These are phyloP conservation scores for Chlorocebus sabaeus DNA, from an alignment of 2,113 vertebrate species.

Conservation along the genomic window DNA sequence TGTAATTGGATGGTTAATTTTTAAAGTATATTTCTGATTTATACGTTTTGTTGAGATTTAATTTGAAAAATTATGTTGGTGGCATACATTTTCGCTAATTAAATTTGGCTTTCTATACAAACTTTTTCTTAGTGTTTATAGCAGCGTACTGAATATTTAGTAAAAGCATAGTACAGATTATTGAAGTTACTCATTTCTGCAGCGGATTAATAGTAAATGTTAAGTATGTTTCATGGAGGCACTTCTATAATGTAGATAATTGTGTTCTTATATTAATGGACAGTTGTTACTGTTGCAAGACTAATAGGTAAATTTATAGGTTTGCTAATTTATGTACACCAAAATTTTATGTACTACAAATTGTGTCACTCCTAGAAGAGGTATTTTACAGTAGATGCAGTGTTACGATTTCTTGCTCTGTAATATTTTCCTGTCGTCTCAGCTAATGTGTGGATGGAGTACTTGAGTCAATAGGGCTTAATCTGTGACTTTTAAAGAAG, in stretches of 20 bases:
- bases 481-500: not conserved
- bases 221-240: not conserved
- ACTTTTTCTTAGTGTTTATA: slow-evolving; percentile 2
- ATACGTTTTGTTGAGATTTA: not conserved
- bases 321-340: not conserved
- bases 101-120: slow-evolving; percentile 1
- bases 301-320: not conserved
- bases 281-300: slow-evolving; percentile 20
- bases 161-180: not conserved
- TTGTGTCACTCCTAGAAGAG: not conserved
- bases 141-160: not conserved
- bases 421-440: slow-evolving; percentile 19
- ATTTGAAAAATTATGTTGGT: not conserved
- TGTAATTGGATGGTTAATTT: not conserved
- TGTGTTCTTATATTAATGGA: not conserved
- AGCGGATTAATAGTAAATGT: not conserved
- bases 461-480: slow-evolving; percentile 9
- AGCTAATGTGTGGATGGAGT: not conserved
- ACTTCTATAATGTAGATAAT: not conserved
- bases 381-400: not conserved
- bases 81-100: not conserved
- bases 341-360: not conserved
- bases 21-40: slow-evolving; percentile 41
- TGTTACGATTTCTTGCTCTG: slow-evolving; percentile 14
- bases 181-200: slow-evolving; percentile 13